phyloP scores from a whole-genome alignment of 2,113 vertebrate genomes.

The Catharus minimus region DNA sequence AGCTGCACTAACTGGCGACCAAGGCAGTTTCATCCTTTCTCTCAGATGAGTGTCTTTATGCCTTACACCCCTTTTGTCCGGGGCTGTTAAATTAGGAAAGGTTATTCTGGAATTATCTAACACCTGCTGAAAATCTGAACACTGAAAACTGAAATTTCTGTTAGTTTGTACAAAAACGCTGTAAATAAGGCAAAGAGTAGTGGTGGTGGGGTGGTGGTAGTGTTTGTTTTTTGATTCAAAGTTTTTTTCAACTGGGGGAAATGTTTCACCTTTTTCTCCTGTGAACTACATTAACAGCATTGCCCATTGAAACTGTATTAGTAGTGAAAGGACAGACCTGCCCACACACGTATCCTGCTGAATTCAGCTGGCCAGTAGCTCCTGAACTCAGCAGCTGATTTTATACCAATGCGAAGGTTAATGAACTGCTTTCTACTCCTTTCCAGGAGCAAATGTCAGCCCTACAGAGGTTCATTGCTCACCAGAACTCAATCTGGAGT shows the following conservation, averaged over 20 bases:
- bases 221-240: background rate
- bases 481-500: slow-evolving; percentile 24
- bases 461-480: slow-evolving; percentile 1
- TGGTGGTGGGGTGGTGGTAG: too few relatives aligned
- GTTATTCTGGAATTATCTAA: background rate
- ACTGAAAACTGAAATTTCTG: background rate
- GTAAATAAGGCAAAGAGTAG: fast-evolving
- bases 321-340: background rate
- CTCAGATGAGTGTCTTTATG: background rate
- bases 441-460: slow-evolving; percentile 51
- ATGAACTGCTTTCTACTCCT: slow-evolving; percentile 4
- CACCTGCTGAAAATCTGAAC: background rate
- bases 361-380: background rate
- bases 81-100: background rate
- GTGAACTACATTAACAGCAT: background rate
- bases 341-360: background rate
- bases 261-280: background rate
- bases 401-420: slow-evolving; percentile 28
- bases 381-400: slow-evolving; percentile 22
- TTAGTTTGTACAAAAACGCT: background rate
- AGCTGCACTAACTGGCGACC: background rate
- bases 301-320: fast-evolving
- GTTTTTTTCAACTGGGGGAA: background rate
- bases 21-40: background rate
- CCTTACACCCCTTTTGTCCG: background rate